Evolutionary conservation across 2,113 vertebrate genomes (phyloP).

Genomic region (Cisticola juncidis): DNA sequence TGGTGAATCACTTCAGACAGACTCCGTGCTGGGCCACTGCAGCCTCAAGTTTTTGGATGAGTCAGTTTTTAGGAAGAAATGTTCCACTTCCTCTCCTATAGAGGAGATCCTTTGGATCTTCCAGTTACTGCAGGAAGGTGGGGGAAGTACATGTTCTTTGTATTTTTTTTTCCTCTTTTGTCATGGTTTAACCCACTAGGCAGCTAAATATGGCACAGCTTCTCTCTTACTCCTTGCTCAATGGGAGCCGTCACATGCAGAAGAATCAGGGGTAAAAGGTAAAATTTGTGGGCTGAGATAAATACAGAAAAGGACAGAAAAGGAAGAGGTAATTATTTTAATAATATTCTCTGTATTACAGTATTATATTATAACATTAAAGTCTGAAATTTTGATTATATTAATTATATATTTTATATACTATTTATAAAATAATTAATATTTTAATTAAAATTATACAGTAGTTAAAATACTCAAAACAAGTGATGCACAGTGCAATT

Average conservation of each 20-base stretch:
- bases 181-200: not conserved
- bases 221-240: not conserved
- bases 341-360: not conserved
- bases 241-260: not conserved
- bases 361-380: not conserved
- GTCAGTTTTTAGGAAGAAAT: not conserved
- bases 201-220: not conserved
- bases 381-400: fast-evolving
- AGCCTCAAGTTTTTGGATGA: not conserved
- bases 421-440: not conserved
- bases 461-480: not conserved
- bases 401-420: not conserved
- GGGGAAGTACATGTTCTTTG: not conserved
- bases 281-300: not conserved
- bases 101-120: not conserved
- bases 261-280: not conserved
- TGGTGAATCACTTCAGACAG: not conserved
- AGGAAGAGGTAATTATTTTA: not conserved
- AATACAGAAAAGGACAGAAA: not conserved
- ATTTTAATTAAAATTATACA: not conserved
- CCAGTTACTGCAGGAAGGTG: not conserved
- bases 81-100: not conserved
- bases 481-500: not conserved
- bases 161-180: not conserved
- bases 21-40: fast-evolving